Evolutionary conservation across 1,140 invertebrate species (phyloP), one percentile per base, ranked within the genome.

Genomic region (Procambarus virginalis): DNA sequence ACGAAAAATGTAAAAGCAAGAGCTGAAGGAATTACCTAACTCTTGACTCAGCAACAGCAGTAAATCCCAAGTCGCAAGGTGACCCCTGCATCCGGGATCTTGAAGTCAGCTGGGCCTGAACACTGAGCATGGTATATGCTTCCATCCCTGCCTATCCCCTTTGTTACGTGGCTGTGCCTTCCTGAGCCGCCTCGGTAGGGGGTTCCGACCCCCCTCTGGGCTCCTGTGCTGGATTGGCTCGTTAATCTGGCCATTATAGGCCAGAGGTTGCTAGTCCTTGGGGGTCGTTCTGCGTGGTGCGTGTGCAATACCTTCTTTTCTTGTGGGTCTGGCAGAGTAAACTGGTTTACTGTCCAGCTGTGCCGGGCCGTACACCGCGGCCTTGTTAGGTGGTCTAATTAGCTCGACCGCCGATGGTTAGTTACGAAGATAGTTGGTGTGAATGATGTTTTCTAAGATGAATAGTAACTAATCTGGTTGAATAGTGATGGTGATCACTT

Each of bases 221-320:
- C 22, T 34, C n/a, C 68, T 34, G 22, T 34, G 68, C 68, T 34
- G 68, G 68, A 22, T 10, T 22, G 68, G 68, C n/a, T 22, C 10
- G 68, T 73, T 73, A 73, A 73, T 73, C 68, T 73, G 68, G 68
- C 22, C 10, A 34, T 34, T 73, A 34, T 22, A 73, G 68, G 68
- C 34, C 68, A 73, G 8, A 22, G 68, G 68, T 8, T n/a, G 34
- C 5, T 22, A 73, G 3, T 22, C n/a, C n/a, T 73, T 4, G 68
- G 68, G 68, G 68, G 68, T 73, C 68, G n/a, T 34, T 73, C 68
- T 5, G 68, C n/a, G 22, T 34, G 68, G 68, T 9, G 68, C 34
- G 34, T 73, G n/a, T 73, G 68, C 68, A 73, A 73, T 73, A 73
- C 22, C 68, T 73, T 73, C 10, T 34, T 34, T 73, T 73, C n/a